phyloP scores from a whole-genome alignment of 2,888 invertebrate species.

The Hemaris fuciformis region DNA sequence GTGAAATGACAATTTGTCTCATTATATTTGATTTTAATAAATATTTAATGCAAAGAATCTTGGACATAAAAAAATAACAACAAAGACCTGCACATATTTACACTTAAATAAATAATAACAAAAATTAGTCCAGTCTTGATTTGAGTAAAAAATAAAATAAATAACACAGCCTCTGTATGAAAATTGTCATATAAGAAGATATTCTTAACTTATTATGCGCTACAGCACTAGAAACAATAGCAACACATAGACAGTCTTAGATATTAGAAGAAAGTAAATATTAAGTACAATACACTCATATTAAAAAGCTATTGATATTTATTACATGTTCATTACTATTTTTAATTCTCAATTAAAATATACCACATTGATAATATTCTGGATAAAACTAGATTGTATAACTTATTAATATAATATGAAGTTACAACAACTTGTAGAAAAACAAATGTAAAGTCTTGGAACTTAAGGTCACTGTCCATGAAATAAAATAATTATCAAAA shows the following conservation, averaged over 20 bases:
- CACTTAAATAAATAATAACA: neutral
- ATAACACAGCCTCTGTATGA: too few relatives aligned
- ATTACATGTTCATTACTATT: neutral
- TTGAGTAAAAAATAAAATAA: neutral
- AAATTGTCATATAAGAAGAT: neutral
- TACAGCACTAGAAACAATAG: neutral
- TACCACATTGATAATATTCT: neutral
- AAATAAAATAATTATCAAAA: too few relatives aligned
- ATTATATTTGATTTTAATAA: too few relatives aligned
- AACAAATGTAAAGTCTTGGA: neutral
- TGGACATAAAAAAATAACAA: neutral
- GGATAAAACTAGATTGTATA: neutral
- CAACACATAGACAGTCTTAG: constrained; percentile 6
- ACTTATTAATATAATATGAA: too few relatives aligned
- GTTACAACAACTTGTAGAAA: neutral
- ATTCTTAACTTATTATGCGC: neutral
- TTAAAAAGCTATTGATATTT: neutral
- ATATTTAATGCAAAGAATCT: too few relatives aligned
- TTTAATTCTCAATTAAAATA: too few relatives aligned
- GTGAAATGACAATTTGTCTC: too few relatives aligned
- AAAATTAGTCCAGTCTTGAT: neutral
- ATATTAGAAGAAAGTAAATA: neutral
- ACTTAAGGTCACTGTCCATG: neutral
- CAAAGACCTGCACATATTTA: neutral
- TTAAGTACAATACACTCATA: neutral